Evolutionary conservation across 2,797 vertebrate genomes (phyloP).

Genomic region (Crocidura indochinensis): DNA sequence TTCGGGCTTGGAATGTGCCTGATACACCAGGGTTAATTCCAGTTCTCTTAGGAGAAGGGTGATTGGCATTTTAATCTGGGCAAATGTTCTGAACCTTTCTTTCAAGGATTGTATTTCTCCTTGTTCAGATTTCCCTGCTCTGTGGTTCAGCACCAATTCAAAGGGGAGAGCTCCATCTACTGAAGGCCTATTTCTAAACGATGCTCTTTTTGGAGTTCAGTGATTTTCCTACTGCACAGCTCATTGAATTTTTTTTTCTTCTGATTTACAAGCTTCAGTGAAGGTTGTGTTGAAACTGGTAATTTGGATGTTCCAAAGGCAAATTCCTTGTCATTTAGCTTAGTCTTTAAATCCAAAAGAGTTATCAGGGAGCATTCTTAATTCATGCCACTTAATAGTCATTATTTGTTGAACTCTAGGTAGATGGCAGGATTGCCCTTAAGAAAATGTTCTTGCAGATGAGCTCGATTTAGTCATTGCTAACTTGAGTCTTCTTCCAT

Average conservation of each 20-base stretch:
- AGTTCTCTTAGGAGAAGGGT: slow-evolving; percentile 67
- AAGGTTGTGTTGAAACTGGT: slow-evolving; percentile 64
- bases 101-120: slow-evolving; percentile 62
- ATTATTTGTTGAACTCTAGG: slow-evolving; percentile 1
- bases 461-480: background rate
- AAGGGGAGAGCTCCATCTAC: slow-evolving; percentile 78
- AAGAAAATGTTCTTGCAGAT: slow-evolving; percentile 39
- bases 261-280: slow-evolving; percentile 65
- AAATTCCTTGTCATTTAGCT: slow-evolving; percentile 74
- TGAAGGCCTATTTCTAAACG: slow-evolving; percentile 52
- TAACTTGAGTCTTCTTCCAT: background rate
- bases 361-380: slow-evolving; percentile 33
- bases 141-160: slow-evolving; percentile 65
- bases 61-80: slow-evolving; percentile 82
- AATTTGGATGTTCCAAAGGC: slow-evolving; percentile 75
- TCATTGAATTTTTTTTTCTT: slow-evolving; percentile 74
- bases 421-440: slow-evolving; percentile 20
- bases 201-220: slow-evolving; percentile 23
- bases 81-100: slow-evolving; percentile 68
- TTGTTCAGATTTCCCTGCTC: slow-evolving; percentile 44
- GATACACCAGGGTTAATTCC: slow-evolving; percentile 43
- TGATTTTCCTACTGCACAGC: slow-evolving; percentile 66
- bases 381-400: slow-evolving; percentile 46
- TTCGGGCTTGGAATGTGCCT: slow-evolving; percentile 63
- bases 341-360: slow-evolving; percentile 51